These are phyloP conservation scores for Chlorospingus semifuscus DNA, from an alignment of 2,797 vertebrate species.

Conservation along the genomic window DNA sequence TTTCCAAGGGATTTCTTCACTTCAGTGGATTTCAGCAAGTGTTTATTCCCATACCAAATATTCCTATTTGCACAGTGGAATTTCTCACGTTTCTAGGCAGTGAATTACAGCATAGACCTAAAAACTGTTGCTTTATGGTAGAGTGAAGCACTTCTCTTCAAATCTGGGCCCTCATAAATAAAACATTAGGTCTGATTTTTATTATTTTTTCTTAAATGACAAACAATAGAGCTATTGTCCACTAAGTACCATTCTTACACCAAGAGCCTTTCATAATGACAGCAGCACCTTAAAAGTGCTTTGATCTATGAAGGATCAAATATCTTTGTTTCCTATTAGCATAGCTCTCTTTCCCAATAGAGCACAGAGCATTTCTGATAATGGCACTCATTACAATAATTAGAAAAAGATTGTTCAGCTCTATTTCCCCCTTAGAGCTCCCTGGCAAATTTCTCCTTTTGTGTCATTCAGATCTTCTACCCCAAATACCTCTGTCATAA, in stretches of 20 bases:
- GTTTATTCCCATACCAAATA: neutral
- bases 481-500: slow-evolving; percentile 48
- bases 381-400: slow-evolving; percentile 63
- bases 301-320: slow-evolving; percentile 58
- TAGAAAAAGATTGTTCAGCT: slow-evolving; percentile 61
- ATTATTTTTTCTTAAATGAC: neutral
- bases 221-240: slow-evolving; percentile 13
- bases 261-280: slow-evolving; percentile 16
- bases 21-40: neutral
- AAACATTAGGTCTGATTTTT: neutral
- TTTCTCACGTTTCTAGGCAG: neutral
- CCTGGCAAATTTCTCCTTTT: slow-evolving; percentile 32
- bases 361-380: slow-evolving; percentile 57
- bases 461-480: slow-evolving; percentile 41
- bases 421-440: slow-evolving; percentile 30
- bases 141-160: neutral
- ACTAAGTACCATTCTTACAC: slow-evolving; percentile 32
- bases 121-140: neutral
- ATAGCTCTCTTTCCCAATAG: slow-evolving; percentile 44
- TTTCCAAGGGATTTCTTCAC: neutral
- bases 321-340: slow-evolving; percentile 60
- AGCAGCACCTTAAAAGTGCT: slow-evolving; percentile 28
- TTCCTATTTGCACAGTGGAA: neutral
- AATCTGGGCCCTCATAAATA: neutral
- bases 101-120: neutral